Conservation (phyloP, 2,888 invertebrate species). For the Rhorus exstirpatorius region DNA sequence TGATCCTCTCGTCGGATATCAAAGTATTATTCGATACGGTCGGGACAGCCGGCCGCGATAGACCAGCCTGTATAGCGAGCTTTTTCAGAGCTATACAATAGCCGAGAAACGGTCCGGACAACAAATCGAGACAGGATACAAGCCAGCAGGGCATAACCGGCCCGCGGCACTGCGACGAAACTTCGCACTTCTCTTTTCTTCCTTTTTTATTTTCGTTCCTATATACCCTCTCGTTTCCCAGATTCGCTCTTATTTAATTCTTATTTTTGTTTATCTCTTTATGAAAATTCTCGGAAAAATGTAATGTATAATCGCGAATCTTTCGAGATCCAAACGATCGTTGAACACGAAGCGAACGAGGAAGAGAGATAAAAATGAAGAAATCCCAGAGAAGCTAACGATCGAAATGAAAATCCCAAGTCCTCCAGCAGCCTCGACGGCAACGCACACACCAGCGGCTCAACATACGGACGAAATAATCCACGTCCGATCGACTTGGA, state of each 20-base stretch:
- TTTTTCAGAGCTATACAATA: constrained; percentile 81
- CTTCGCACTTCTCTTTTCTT: not conserved
- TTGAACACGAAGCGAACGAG: too few species aligned
- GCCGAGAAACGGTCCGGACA: constrained; percentile 81
- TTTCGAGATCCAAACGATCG: too few species aligned
- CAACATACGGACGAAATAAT: constrained; percentile 50
- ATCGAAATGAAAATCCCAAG: constrained; percentile 62
- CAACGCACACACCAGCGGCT: constrained; percentile 47
- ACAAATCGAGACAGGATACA: constrained; percentile 80
- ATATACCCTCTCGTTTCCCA: not conserved
- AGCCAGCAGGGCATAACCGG: constrained; percentile 83
- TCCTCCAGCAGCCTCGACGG: constrained; percentile 61
- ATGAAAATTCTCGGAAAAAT: too few species aligned
- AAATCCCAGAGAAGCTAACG: constrained; percentile 24
- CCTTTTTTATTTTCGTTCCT: not conserved
- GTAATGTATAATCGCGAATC: too few species aligned
- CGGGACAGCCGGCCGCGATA: constrained; percentile 74
- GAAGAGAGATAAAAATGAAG: not conserved
- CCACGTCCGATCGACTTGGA: constrained; percentile 3
- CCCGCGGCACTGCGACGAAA: constrained; percentile 10
- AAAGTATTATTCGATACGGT: constrained; percentile 62
- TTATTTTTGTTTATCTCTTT: constrained; percentile 9
- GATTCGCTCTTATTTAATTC: not conserved
- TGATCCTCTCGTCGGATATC: constrained; percentile 85
- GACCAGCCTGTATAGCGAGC: constrained; percentile 79